These are phyloP conservation scores for Scophthalmus maximus DNA, from an alignment of 2,113 vertebrate species.

Conservation along the genomic window DNA sequence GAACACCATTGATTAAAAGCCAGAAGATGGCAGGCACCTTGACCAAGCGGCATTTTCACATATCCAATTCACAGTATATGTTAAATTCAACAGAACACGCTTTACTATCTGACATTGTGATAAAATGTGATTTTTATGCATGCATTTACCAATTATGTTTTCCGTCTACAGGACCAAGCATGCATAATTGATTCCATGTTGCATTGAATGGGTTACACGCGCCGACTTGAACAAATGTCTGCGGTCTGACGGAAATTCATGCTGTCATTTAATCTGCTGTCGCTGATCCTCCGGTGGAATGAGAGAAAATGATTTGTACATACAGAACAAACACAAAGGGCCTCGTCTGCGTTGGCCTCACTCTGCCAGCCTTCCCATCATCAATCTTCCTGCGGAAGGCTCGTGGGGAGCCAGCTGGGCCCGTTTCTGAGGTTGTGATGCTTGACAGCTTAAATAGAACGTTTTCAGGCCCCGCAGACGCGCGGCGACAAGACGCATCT, in stretches of 20 bases:
- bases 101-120: slow-evolving; percentile 38
- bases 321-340: slow-evolving; percentile 63
- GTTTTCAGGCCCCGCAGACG: slow-evolving; percentile 63
- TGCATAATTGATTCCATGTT: slow-evolving; percentile 71
- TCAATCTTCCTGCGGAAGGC: slow-evolving; percentile 64
- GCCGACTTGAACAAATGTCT: slow-evolving; percentile 53
- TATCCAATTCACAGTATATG: neutral
- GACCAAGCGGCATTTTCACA: neutral
- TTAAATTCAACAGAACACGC: slow-evolving; percentile 2
- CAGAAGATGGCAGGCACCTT: neutral
- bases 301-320: slow-evolving; percentile 67
- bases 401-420: slow-evolving; percentile 64
- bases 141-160: slow-evolving; percentile 65
- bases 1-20: neutral
- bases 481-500: slow-evolving; percentile 46
- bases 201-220: slow-evolving; percentile 56
- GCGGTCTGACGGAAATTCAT: slow-evolving; percentile 68
- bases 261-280: slow-evolving; percentile 77
- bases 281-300: slow-evolving; percentile 64
- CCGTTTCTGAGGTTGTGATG: slow-evolving; percentile 51
- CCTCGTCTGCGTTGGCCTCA: slow-evolving; percentile 38
- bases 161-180: slow-evolving; percentile 41
- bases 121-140: slow-evolving; percentile 55
- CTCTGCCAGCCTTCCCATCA: slow-evolving; percentile 63
- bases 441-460: slow-evolving; percentile 72